A percentile compares a stretch with the other conserved stretches of the same genome.
Evolutionary conservation across 1,140 invertebrate genomes (phyloP).

Genomic region (Zaprionus kolodkinae): DNA sequence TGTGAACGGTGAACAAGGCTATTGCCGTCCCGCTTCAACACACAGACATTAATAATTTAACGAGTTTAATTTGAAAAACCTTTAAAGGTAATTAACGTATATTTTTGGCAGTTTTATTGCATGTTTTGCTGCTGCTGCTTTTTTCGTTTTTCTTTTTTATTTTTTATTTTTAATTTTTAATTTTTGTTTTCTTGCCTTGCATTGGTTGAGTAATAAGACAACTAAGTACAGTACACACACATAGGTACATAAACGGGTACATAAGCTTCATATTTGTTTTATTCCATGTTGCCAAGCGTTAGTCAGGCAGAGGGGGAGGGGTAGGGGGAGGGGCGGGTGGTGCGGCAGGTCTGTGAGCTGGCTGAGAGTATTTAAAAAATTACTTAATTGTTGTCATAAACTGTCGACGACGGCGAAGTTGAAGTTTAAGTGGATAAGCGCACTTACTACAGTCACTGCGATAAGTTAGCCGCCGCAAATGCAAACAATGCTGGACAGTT

Average conservation of each 20-base stretch:
- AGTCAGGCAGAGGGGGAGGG: slow-evolving; percentile 21
- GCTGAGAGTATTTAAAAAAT: slow-evolving; percentile 77
- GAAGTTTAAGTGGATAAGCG: slow-evolving; percentile 47
- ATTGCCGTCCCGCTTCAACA: slow-evolving; percentile 41
- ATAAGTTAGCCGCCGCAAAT: slow-evolving; percentile 19
- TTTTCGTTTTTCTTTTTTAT: slow-evolving; percentile 10
- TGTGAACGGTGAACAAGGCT: slow-evolving; percentile 51
- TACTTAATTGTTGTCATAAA: slow-evolving; percentile 83
- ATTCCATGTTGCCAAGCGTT: slow-evolving; percentile 63
- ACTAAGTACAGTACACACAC: slow-evolving; percentile 28
- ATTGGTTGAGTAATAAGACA: slow-evolving; percentile 64
- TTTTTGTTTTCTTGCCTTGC: slow-evolving; percentile 46
- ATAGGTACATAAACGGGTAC: slow-evolving; percentile 44
- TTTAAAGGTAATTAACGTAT: slow-evolving; percentile 83
- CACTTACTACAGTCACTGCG: slow-evolving; percentile 45
- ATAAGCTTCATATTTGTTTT: slow-evolving; percentile 65
- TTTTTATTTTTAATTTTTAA: slow-evolving; percentile 19
- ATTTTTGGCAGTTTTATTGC: slow-evolving; percentile 82
- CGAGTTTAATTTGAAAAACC: slow-evolving; percentile 83
- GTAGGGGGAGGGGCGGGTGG: not conserved
- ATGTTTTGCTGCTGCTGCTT: slow-evolving; percentile 55
- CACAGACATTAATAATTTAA: slow-evolving; percentile 71
- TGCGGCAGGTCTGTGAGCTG: slow-evolving; percentile 4
- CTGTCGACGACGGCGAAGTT: slow-evolving; percentile 53
- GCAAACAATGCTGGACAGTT: not conserved